Base-by-base conservation (phyloP, 1,140 invertebrate genomes). In the Platorchestia sp. region DNA sequence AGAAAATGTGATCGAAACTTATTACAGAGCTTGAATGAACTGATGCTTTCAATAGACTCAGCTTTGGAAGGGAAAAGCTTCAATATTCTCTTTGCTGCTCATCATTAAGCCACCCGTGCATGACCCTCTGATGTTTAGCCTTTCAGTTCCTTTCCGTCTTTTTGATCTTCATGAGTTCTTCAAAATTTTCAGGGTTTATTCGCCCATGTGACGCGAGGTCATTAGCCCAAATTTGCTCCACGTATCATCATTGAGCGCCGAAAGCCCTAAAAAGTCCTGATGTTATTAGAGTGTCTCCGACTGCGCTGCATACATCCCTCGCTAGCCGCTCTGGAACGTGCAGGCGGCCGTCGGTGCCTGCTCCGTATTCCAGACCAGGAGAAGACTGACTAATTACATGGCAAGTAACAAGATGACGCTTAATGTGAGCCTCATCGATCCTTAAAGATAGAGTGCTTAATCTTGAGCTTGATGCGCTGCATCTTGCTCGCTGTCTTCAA, bases 351-450 rank as follows among this genome's bases (percentile, higher is more conserved):
- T 47, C 45, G 45, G 7, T 89, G 43, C 43, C 91, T 93, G 91
- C 91, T 93, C 44, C 41, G 44, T 93, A 93, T 93, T 93, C 91
- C 45, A 40, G 91, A 40, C 91, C 91, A 93, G 40, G 91, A 93
- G 91, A 93, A 47, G 91, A 93, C 91, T 93, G 91, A 93, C 91
- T 93, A 93, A 93, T 93, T 93, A 93, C 91, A 45, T 93, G 91
- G 91, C 91, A 93, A 93, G 91, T 93, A 93, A 93, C 91, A 47
- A 93, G 91, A 93, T 93, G 91, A 93, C 91, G 91, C 91, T 45
- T 93, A 93, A 93, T 93, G 91, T 93, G 91, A 93, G 91, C 91
- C 91, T 45, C 91, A 93, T 93, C 91, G 91, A 93, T 93, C 91
- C 91, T 93, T 45, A 93, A 93, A 93, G 91, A 93, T 93, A 93